Conservation (phyloP, 1,140 invertebrate genomes). For the Plodia interpunctella region DNA sequence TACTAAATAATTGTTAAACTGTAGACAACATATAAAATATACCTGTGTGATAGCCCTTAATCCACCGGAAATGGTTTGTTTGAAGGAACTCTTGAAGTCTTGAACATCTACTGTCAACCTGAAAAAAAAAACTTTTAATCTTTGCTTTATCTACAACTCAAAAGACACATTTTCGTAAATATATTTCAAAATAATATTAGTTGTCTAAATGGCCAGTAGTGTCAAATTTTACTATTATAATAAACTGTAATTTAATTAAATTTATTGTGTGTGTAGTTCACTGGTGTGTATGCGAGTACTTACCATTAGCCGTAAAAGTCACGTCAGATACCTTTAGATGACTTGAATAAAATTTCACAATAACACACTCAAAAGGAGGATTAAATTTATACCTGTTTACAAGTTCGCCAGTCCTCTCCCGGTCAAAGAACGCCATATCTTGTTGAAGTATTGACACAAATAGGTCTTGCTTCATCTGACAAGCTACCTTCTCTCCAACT, state of each 20-base stretch:
- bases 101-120: conserved; percentile 95
- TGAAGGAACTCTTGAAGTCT: conserved; percentile 98
- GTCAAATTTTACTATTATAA: too few relatives aligned
- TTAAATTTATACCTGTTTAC: conserved; percentile 82
- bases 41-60: conserved; percentile 90
- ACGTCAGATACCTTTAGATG: too few relatives aligned
- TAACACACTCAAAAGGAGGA: too few relatives aligned
- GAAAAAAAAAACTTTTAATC: conserved; percentile 36
- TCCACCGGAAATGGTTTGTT: conserved; percentile 93
- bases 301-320: too few relatives aligned
- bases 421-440: conserved; percentile 95
- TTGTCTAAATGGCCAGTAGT: too few relatives aligned
- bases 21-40: conserved; percentile 18
- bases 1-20: too few relatives aligned
- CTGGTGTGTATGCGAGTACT: too few relatives aligned
- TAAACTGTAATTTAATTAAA: too few relatives aligned
- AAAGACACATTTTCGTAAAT: too few relatives aligned
- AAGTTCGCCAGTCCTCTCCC: conserved; percentile 92
- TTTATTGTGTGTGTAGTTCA: too few relatives aligned
- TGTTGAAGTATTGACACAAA: conserved; percentile 91
- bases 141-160: not conserved
- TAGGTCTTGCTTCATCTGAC: conserved; percentile 86
- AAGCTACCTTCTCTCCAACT: conserved; percentile 91
- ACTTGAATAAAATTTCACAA: too few relatives aligned
- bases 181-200: too few relatives aligned